Conservation (phyloP, 2,888 invertebrate species). For the Epinotia demarniana region DNA sequence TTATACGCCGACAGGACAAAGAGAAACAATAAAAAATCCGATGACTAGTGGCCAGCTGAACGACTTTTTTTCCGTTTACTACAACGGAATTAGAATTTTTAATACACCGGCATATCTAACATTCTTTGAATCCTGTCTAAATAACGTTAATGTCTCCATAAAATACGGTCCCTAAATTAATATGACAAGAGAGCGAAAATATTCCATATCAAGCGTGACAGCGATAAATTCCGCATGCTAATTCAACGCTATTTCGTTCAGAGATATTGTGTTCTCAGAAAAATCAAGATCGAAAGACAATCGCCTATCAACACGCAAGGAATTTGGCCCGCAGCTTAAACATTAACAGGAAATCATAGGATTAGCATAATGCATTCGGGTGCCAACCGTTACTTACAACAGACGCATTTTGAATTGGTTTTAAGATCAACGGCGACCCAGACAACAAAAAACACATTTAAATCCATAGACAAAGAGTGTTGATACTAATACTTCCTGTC, state of each 20-base stretch:
- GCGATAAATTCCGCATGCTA: slow-evolving; percentile 76
- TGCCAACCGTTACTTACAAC: slow-evolving; percentile 69
- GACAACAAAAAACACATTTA: slow-evolving; percentile 42
- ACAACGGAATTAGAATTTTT: slow-evolving; percentile 61
- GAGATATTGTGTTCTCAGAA: slow-evolving; percentile 64
- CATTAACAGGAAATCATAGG: slow-evolving; percentile 73
- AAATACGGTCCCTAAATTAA: slow-evolving; percentile 73
- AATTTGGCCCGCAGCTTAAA: slow-evolving; percentile 60
- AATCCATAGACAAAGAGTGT: slow-evolving; percentile 37
- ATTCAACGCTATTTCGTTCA: slow-evolving; percentile 66
- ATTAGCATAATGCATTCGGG: slow-evolving; percentile 79
- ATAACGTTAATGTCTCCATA: slow-evolving; percentile 71
- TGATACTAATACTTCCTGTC: slow-evolving; percentile 42
- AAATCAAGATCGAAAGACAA: slow-evolving; percentile 56
- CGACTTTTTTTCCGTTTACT: slow-evolving; percentile 56
- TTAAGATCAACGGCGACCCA: slow-evolving; percentile 60
- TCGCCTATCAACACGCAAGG: slow-evolving; percentile 67
- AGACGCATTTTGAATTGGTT: slow-evolving; percentile 65
- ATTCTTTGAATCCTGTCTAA: slow-evolving; percentile 71
- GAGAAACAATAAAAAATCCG: slow-evolving; percentile 72
- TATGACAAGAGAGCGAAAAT: slow-evolving; percentile 68
- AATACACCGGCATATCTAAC: slow-evolving; percentile 58
- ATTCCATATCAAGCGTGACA: slow-evolving; percentile 63
- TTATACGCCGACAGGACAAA: slow-evolving; percentile 52
- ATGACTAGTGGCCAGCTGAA: slow-evolving; percentile 73